Base-by-base conservation (phyloP, 2,888 invertebrate genomes). In the Amphipyra berbera region DNA sequence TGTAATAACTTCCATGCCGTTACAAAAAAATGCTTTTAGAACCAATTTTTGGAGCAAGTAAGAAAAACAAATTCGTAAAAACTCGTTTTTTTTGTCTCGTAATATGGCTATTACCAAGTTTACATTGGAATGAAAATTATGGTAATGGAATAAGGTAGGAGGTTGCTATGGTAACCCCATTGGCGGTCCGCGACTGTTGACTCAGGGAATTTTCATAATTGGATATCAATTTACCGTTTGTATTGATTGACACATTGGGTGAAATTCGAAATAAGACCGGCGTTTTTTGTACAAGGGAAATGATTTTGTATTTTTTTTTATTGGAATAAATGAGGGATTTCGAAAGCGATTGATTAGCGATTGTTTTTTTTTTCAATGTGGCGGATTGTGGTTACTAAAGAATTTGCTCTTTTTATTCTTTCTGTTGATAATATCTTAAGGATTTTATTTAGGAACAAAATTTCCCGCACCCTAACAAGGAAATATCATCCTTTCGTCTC, bases 31-130 rank as follows among this genome's bases (percentile, higher is more conserved):
- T 57, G 57, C 50, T 71, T 63, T 70, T 33, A 68, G 35, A 21
- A 35, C 27, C 58, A 73, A 78, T 74, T 67, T 71, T 58, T 15
- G 58, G 50, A 40, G 68, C 65, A 75, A 78, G 57, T 61, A 67
- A 62, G 64, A 76, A 64, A 78, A 64, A 74, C 76, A 78, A 75
- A 73, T 73, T 68, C 66, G 63, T 70, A 54, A 72, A 62, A 75
- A 73, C 59, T 66, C 77, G 64, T 66, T 75, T 72, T 69, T 55
- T 60, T 60, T 63, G 50, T 48, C 14, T 37, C 40, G 40, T 63
- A 73, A 78, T 76, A 78, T 71, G 69, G 69, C 82, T 76, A 82
- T 83, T 79, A 77, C 77, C 37, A 73, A 79, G 79, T 81, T 82
- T 74, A 69, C 78, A 80, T 76, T 79, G 76, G 71, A 79, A 80